These are phyloP conservation scores for Diplazon laetatorius DNA, from an alignment of 2,888 invertebrate genomes.

Conservation along the genomic window DNA sequence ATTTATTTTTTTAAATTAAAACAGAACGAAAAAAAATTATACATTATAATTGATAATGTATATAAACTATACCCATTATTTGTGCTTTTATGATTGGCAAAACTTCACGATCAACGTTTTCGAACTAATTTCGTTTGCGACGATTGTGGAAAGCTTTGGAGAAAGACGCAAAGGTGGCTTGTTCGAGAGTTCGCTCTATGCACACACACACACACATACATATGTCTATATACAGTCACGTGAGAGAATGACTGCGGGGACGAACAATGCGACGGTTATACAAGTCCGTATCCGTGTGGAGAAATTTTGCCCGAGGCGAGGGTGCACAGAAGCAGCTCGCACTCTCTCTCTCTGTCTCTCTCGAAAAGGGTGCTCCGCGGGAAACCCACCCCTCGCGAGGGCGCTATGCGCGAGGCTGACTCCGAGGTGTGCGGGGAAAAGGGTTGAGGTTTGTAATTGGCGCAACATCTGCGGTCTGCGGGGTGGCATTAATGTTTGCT, in stretches of 20 bases:
- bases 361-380: slow-evolving; percentile 34
- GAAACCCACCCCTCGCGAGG: slow-evolving; percentile 47
- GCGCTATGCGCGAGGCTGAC: slow-evolving; percentile 51
- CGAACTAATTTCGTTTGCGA: slow-evolving; percentile 21
- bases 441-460: slow-evolving; percentile 81
- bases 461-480: slow-evolving; percentile 82
- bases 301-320: slow-evolving; percentile 55
- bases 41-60: too few species aligned
- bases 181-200: not conserved
- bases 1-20: too few species aligned
- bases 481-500: slow-evolving; percentile 81
- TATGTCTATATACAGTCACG: slow-evolving; percentile 25
- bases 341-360: slow-evolving; percentile 22
- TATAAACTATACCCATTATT: too few species aligned
- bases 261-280: slow-evolving; percentile 61
- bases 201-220: slow-evolving; percentile 12
- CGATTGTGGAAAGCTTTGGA: slow-evolving; percentile 12
- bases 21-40: too few species aligned
- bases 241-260: slow-evolving; percentile 50
- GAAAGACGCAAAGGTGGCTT: slow-evolving; percentile 16
- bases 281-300: slow-evolving; percentile 62
- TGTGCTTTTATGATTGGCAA: too few species aligned
- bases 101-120: not conserved
- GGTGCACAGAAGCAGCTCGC: not conserved
- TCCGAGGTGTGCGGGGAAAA: slow-evolving; percentile 35